Evolutionary conservation across 2,888 invertebrate species (phyloP).

Genomic region (Entomobrya multifasciata): DNA sequence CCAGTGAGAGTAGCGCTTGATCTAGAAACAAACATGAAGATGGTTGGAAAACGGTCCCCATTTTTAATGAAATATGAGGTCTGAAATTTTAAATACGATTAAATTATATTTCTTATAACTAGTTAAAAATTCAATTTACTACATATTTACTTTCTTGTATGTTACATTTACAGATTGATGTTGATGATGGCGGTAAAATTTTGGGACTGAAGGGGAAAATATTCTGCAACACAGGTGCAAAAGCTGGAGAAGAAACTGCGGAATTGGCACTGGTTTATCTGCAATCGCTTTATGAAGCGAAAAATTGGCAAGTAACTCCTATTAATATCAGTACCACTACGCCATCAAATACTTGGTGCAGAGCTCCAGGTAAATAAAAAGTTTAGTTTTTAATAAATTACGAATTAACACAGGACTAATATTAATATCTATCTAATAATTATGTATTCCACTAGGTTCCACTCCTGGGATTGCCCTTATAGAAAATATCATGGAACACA

Average conservation of each 20-base stretch:
- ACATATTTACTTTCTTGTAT: too few species aligned
- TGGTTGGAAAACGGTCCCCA: slow-evolving; percentile 87
- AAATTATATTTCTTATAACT: too few species aligned
- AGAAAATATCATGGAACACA: slow-evolving; percentile 87
- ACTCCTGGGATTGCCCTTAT: slow-evolving; percentile 85
- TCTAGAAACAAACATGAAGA: slow-evolving; percentile 88
- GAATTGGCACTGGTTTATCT: slow-evolving; percentile 68
- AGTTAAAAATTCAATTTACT: too few species aligned
- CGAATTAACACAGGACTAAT: too few species aligned
- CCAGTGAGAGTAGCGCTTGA: slow-evolving; percentile 88
- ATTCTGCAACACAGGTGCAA: slow-evolving; percentile 81
- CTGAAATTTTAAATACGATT: not conserved
- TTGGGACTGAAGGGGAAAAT: slow-evolving; percentile 80
- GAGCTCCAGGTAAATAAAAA: slow-evolving; percentile 81
- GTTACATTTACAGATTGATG: slow-evolving; percentile 80
- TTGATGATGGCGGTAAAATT: slow-evolving; percentile 81
- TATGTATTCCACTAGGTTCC: too few species aligned
- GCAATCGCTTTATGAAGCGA: slow-evolving; percentile 80
- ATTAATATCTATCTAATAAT: too few species aligned
- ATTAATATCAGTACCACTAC: slow-evolving; percentile 81
- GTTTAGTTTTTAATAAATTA: too few species aligned
- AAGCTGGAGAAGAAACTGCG: slow-evolving; percentile 79
- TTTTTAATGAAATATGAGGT: slow-evolving; percentile 86
- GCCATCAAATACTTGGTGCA: slow-evolving; percentile 81
- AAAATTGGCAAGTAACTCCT: slow-evolving; percentile 81